Base-by-base conservation (phyloP, 2,113 vertebrate genomes). In the Dolichotis patagonum region DNA sequence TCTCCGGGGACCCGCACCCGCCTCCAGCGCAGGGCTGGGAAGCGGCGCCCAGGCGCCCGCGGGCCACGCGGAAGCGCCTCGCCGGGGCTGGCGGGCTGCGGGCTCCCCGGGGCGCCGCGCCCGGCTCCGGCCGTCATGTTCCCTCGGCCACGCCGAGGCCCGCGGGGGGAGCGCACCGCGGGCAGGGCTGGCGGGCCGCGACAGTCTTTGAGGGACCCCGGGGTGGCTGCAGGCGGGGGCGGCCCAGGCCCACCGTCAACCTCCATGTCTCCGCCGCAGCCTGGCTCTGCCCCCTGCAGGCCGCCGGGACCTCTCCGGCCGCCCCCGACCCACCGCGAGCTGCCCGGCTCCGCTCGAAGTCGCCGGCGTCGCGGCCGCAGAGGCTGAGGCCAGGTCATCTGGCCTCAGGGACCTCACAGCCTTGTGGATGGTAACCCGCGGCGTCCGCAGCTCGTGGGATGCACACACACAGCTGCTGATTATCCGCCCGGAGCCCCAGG, bases 251-350 rank as follows among this genome's bases (percentile, higher is more conserved):
- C 80, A 14, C 87, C 83, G 5, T 65, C 86, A 88, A 7, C 54
- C 81, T 86, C 49, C 49, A 10, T 0, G 5, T 41, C 80, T 41
- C 80, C 84, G 85, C 85, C 56, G 2, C 16, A 24, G 89, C 94
- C 77, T 93, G 43, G 93, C 94, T 54, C 95, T 95, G 96, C 92
- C 94, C 96, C 83, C 98, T 95, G 7, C 85, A 83, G 96, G 96
- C 93, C 65, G 41, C 87, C 3, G 65, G 75, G 82, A 30, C 93
- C 91, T 24, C 63, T 16, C 81, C 0, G 8, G 54, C n/a, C 2
- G 38, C 65, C 71, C 88, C 88, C 41, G 54, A 62, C 92, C 95
- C 90, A 65, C 92, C 38, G 60, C 38, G 7, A 49, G 90, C 78
- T 14, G 8, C 93, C 30, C 0, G 2, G 83, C 77, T 54, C 26